Evolutionary conservation across 2,888 invertebrate species (phyloP).

Genomic region (Cantharis flavilabris): DNA sequence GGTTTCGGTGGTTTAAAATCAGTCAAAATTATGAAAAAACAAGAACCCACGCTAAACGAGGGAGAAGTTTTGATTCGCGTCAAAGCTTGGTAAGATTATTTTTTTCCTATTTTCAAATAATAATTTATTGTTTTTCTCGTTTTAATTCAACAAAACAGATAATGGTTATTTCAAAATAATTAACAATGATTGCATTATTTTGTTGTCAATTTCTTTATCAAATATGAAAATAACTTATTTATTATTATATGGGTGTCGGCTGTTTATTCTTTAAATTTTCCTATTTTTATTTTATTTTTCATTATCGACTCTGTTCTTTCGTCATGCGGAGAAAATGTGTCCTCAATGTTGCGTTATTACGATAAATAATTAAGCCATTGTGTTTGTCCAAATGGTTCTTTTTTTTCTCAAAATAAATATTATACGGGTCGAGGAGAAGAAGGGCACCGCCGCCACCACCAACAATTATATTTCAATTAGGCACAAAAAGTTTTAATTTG

Average conservation of each 20-base stretch:
- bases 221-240: neutral
- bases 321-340: neutral
- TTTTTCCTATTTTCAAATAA: neutral
- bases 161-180: neutral
- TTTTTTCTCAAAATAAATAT: neutral
- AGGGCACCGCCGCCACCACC: neutral
- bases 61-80: conserved; percentile 83
- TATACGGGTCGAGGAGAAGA: neutral
- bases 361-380: neutral
- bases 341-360: neutral
- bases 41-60: conserved; percentile 72
- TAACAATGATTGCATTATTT: neutral
- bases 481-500: neutral
- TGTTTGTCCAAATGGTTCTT: neutral
- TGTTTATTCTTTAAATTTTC: neutral
- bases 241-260: neutral
- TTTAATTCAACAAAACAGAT: neutral
- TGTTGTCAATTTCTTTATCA: neutral
- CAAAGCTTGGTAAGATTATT: conserved; percentile 78
- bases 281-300: neutral
- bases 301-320: neutral
- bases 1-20: conserved; percentile 86
- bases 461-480: neutral
- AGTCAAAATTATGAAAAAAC: conserved; percentile 81
- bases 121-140: neutral